phyloP scores from a whole-genome alignment of 1,140 invertebrate genomes.

The Eupeodes corollae region DNA sequence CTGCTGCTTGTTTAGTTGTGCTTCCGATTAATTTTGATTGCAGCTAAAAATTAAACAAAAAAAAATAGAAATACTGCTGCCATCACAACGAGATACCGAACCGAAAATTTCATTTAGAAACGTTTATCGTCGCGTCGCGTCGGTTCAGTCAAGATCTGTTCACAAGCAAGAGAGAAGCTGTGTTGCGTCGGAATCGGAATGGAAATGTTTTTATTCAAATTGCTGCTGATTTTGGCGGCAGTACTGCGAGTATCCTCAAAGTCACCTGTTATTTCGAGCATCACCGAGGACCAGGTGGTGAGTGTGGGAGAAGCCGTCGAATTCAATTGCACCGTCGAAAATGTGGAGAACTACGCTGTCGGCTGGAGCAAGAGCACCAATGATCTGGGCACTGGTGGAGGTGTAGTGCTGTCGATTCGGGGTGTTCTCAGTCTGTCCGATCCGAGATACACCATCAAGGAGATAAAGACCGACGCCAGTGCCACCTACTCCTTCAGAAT shows the following conservation, averaged over 20 bases:
- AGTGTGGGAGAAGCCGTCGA: slow-evolving; percentile 67
- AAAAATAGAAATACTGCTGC: no score
- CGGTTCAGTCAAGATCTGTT: background rate
- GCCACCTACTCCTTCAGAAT: slow-evolving; percentile 59
- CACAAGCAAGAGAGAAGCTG: background rate
- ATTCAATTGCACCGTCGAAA: slow-evolving; percentile 66
- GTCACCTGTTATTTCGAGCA: slow-evolving; percentile 63
- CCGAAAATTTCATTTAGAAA: background rate
- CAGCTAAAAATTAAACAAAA: no score
- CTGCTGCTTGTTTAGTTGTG: no score
- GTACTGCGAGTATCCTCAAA: background rate
- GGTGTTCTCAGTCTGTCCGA: slow-evolving; percentile 60
- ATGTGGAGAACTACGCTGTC: slow-evolving; percentile 57
- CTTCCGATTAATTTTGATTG: no score
- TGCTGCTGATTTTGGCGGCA: slow-evolving; percentile 1
- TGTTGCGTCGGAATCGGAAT: background rate
- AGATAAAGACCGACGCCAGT: slow-evolving; percentile 48
- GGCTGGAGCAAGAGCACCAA: slow-evolving; percentile 54
- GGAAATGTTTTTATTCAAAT: background rate
- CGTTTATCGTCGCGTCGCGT: background rate
- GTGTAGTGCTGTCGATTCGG: slow-evolving; percentile 47
- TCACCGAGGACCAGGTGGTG: slow-evolving; percentile 66
- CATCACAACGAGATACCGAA: no score
- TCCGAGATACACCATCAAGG: slow-evolving; percentile 54
- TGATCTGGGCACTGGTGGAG: slow-evolving; percentile 16